A percentile compares a stretch with the other conserved stretches of the same genome.
These are phyloP conservation scores for Caenorhabditis parvicauda DNA, from an alignment of 2,888 invertebrate genomes.

Conservation along the genomic window DNA sequence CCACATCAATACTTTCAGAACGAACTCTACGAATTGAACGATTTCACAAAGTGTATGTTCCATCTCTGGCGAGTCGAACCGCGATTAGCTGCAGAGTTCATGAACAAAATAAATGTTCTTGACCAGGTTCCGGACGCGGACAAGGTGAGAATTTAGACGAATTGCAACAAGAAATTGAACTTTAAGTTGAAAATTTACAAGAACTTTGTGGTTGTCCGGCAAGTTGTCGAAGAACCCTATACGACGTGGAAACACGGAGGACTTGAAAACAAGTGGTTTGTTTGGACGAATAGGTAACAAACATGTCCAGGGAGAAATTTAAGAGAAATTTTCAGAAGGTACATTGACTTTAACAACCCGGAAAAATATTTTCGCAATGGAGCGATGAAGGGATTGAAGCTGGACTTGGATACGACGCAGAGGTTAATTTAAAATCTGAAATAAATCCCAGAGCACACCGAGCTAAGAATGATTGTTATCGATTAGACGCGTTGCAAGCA, in stretches of 20 bases:
- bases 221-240: conserved; percentile 57
- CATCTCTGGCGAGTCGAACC: conserved; percentile 57
- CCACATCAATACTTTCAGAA: conserved; percentile 7
- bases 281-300: conserved; percentile 50
- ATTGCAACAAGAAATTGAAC: not conserved
- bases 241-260: conserved; percentile 55
- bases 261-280: conserved; percentile 46
- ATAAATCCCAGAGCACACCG: not conserved
- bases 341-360: conserved; percentile 42
- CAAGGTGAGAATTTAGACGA: conserved; percentile 16
- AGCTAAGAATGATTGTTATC: not conserved
- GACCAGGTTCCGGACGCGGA: conserved; percentile 17
- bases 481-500: no score
- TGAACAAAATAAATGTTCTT: conserved; percentile 24
- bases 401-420: conserved; percentile 46
- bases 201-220: conserved; percentile 51
- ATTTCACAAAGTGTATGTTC: conserved; percentile 56
- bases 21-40: conserved; percentile 34
- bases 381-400: conserved; percentile 45
- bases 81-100: conserved; percentile 48
- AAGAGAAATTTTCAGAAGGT: conserved; percentile 27
- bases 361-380: conserved; percentile 48
- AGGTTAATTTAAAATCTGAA: conserved; percentile 23
- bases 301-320: not conserved
- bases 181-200: conserved; percentile 47